These are phyloP conservation scores for Melanotus villosus DNA, from an alignment of 2,888 invertebrate species.

Conservation along the genomic window DNA sequence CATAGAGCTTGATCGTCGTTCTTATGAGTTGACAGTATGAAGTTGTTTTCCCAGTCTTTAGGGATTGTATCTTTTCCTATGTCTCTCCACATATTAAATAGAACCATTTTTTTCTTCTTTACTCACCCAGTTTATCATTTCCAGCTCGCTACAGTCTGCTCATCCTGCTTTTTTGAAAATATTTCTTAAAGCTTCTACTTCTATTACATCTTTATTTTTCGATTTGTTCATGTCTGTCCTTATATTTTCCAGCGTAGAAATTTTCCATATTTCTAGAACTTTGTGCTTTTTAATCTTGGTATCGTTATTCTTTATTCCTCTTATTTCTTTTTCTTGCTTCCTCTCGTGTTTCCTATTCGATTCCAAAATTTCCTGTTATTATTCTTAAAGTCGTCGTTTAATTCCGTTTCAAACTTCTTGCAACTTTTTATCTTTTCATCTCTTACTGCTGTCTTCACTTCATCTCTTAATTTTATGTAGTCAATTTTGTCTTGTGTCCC, in stretches of 20 bases:
- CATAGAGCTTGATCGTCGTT: conserved; percentile 20
- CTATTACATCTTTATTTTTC: conserved; percentile 5
- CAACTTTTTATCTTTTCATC: not conserved
- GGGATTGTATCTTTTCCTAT: not conserved
- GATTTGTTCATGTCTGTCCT: not conserved
- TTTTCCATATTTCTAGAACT: not conserved
- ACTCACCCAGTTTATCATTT: conserved; percentile 7
- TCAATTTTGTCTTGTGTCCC: not conserved
- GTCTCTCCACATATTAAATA: not conserved
- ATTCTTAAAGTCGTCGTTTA: not conserved
- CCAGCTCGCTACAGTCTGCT: not conserved
- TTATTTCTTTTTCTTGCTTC: too few relatives aligned
- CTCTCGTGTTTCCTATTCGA: not conserved
- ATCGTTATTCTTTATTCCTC: not conserved
- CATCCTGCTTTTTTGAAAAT: not conserved
- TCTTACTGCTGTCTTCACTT: conserved; percentile 5
- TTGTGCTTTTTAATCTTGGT: not conserved
- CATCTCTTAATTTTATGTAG: conserved; percentile 2
- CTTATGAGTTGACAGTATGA: conserved; percentile 19
- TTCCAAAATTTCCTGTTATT: not conserved
- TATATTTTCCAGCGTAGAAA: not conserved
- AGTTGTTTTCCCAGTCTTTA: conserved; percentile 12
- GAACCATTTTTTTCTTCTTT: not conserved
- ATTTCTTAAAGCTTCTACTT: conserved; percentile 10
- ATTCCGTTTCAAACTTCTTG: not conserved